Evolutionary conservation across 2,888 invertebrate species (phyloP).

Genomic region (Morpho helenor): DNA sequence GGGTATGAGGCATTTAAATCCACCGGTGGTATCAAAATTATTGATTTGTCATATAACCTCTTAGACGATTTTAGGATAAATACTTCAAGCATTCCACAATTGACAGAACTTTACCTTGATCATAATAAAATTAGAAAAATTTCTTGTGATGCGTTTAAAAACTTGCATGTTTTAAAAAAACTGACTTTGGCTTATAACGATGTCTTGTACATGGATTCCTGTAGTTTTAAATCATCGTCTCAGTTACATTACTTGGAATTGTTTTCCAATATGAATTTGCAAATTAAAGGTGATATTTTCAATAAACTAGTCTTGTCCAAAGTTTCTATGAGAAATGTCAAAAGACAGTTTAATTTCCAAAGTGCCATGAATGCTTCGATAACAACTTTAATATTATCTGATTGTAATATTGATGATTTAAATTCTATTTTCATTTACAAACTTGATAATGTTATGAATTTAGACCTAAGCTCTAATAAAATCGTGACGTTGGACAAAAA

Average conservation of each 20-base stretch:
- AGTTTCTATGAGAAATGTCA: constrained; percentile 10
- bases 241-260: constrained; percentile 12
- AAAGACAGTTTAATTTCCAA: constrained; percentile 8
- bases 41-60: constrained; percentile 19
- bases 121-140: constrained; percentile 19
- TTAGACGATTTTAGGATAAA: constrained; percentile 15
- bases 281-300: constrained; percentile 9
- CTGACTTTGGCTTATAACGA: constrained; percentile 16
- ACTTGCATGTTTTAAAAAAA: constrained; percentile 11
- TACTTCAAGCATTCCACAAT: constrained; percentile 10
- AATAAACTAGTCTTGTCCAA: constrained; percentile 17
- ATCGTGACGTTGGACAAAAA: constrained; percentile 14
- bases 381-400: constrained; percentile 11
- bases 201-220: constrained; percentile 13
- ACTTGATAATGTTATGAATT: constrained; percentile 10
- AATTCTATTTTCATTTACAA: constrained; percentile 13
- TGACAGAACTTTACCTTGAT: constrained; percentile 16
- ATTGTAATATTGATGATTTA: constrained; percentile 18
- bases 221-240: constrained; percentile 7
- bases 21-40: constrained; percentile 11
- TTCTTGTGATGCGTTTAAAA: constrained; percentile 11
- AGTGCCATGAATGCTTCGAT: constrained; percentile 14
- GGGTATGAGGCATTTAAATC: constrained; percentile 18
- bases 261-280: constrained; percentile 12
- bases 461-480: constrained; percentile 17